Evolutionary conservation across 2,888 invertebrate genomes (phyloP).

Genomic region (Mesoligia furuncula): DNA sequence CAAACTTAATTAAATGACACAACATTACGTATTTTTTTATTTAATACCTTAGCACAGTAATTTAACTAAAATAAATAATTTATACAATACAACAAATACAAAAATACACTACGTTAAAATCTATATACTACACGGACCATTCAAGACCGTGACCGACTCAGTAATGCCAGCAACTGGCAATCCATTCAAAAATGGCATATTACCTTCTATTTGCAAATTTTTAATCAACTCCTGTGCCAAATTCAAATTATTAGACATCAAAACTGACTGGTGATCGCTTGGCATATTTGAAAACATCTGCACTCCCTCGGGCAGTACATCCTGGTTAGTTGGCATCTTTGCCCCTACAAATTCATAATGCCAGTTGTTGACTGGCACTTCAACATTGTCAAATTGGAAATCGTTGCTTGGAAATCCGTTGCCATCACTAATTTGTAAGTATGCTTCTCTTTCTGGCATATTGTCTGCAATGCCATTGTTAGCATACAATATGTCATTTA

Average conservation of each 20-base stretch:
- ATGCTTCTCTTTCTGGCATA: neutral
- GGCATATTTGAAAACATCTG: slow-evolving; percentile 17
- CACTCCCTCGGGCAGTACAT: neutral
- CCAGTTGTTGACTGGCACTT: slow-evolving; percentile 31
- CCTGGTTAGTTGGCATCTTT: slow-evolving; percentile 9
- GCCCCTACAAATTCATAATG: slow-evolving; percentile 7
- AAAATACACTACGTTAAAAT: slow-evolving; percentile 8
- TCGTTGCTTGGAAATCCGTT: slow-evolving; percentile 10
- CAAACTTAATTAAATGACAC: too few species aligned
- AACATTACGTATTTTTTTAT: too few species aligned
- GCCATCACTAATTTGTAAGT: neutral
- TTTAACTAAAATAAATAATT: neutral
- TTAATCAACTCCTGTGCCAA: slow-evolving; percentile 37
- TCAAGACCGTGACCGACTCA: slow-evolving; percentile 70
- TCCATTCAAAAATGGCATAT: slow-evolving; percentile 72
- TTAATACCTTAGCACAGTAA: too few species aligned
- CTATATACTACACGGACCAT: slow-evolving; percentile 49
- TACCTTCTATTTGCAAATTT: slow-evolving; percentile 50
- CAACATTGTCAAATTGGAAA: slow-evolving; percentile 14
- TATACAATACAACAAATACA: too few species aligned
- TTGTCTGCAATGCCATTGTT: neutral
- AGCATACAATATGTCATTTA: slow-evolving; percentile 7
- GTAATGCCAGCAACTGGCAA: slow-evolving; percentile 74
- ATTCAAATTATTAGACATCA: slow-evolving; percentile 35
- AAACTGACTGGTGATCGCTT: slow-evolving; percentile 15